phyloP scores from a whole-genome alignment of 1,140 invertebrate genomes.

The Diploscapter pachys region DNA sequence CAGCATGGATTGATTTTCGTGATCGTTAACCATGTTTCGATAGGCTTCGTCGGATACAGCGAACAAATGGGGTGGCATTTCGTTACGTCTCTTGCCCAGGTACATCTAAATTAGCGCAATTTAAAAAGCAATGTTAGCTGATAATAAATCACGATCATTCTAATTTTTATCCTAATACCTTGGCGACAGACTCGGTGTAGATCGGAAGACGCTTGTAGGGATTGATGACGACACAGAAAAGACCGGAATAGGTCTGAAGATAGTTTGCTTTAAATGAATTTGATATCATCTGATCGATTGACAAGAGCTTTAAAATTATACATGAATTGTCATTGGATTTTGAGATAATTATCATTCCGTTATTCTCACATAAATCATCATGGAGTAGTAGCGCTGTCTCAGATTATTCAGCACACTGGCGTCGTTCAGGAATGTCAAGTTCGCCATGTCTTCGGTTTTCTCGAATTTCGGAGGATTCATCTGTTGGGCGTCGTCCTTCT shows the following conservation, averaged over 20 bases:
- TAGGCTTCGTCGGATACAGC: constrained; percentile 99
- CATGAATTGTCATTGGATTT: no score
- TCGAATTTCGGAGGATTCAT: constrained; percentile 98
- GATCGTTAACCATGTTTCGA: constrained; percentile 97
- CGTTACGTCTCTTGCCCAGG: constrained; percentile 96
- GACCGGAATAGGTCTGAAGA: constrained; percentile 92
- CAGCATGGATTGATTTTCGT: constrained; percentile 96
- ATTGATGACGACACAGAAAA: constrained; percentile 99
- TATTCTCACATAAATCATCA: constrained; percentile 57
- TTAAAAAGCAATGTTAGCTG: no score
- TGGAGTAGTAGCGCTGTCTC: constrained; percentile 65
- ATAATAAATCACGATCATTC: no score
- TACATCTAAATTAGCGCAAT: constrained; percentile 63
- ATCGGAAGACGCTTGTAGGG: constrained; percentile 99
- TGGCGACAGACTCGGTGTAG: constrained; percentile 90
- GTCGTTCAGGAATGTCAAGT: constrained; percentile 99
- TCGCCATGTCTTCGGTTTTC: constrained; percentile 97
- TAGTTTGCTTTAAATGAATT: background rate
- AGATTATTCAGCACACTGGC: constrained; percentile 98
- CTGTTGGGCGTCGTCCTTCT: constrained; percentile 85
- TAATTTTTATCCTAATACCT: constrained; percentile 49
- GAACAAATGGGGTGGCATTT: constrained; percentile 99
- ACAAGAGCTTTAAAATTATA: no score
- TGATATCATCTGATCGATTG: background rate
- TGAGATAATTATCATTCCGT: no score